Conservation (phyloP, 2,888 invertebrate species). For the Abrostola triplasia region DNA sequence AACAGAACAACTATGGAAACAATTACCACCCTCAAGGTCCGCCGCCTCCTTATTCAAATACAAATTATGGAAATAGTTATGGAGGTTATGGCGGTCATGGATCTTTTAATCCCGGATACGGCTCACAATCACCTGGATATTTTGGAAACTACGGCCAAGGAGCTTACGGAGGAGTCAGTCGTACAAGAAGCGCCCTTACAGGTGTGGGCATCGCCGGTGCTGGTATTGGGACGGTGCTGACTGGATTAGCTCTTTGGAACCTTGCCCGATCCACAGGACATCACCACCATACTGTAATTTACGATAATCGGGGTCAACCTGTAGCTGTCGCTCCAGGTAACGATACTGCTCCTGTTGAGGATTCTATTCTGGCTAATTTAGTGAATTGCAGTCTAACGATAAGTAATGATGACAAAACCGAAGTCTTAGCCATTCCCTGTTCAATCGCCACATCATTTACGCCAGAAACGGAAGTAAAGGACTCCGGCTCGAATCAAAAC, state of each 20-base stretch:
- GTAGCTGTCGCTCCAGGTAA: conserved; percentile 80
- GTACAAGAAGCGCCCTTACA: conserved; percentile 73
- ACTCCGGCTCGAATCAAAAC: conserved; percentile 64
- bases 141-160: conserved; percentile 79
- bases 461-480: conserved; percentile 81
- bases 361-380: conserved; percentile 80
- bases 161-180: conserved; percentile 72
- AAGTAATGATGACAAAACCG: conserved; percentile 75
- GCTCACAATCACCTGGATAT: conserved; percentile 78
- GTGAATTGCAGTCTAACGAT: conserved; percentile 84
- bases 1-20: conserved; percentile 65
- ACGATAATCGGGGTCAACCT: conserved; percentile 84
- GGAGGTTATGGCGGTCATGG: conserved; percentile 67
- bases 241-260: conserved; percentile 86
- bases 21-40: conserved; percentile 75
- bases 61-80: conserved; percentile 63
- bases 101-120: conserved; percentile 67
- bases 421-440: conserved; percentile 84
- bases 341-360: conserved; percentile 68
- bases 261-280: conserved; percentile 82
- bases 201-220: conserved; percentile 84
- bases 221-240: conserved; percentile 83
- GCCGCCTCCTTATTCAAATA: conserved; percentile 75
- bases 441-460: conserved; percentile 85
- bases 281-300: conserved; percentile 81